phyloP scores from a whole-genome alignment of 53 echinoderm and acorn worm species.

The Antedon mediterranea region DNA sequence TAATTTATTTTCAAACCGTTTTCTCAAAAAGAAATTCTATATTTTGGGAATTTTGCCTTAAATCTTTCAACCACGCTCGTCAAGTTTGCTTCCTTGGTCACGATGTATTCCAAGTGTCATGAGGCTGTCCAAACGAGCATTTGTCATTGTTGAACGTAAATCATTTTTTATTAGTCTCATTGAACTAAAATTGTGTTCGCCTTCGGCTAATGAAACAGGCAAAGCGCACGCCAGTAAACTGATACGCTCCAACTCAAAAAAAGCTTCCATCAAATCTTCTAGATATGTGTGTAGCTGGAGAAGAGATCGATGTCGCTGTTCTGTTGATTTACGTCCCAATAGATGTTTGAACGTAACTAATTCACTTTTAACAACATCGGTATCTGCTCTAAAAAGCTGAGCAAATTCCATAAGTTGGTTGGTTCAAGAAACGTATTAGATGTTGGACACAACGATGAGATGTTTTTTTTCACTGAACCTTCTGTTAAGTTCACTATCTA shows the following conservation, averaged over 20 bases:
- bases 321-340: neutral
- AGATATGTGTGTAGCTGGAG: neutral
- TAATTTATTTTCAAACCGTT: too few species aligned
- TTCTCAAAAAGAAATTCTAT: too few species aligned
- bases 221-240: neutral
- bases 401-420: neutral
- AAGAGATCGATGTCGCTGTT: neutral
- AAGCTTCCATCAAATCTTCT: neutral
- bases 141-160: neutral
- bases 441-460: neutral
- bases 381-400: neutral
- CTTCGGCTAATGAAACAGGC: neutral
- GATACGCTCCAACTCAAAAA: neutral
- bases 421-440: neutral
- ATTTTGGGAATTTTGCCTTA: too few species aligned
- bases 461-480: neutral
- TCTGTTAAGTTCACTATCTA: too few species aligned
- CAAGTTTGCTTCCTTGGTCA: too few species aligned
- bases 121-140: neutral
- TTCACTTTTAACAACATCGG: neutral
- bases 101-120: constrained; percentile 1
- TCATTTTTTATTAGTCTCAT: neutral
- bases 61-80: too few species aligned
- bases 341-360: too few species aligned
- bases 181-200: neutral